These are phyloP conservation scores for Harpagifer antarcticus DNA, from an alignment of 2,797 vertebrate genomes.

Conservation along the genomic window DNA sequence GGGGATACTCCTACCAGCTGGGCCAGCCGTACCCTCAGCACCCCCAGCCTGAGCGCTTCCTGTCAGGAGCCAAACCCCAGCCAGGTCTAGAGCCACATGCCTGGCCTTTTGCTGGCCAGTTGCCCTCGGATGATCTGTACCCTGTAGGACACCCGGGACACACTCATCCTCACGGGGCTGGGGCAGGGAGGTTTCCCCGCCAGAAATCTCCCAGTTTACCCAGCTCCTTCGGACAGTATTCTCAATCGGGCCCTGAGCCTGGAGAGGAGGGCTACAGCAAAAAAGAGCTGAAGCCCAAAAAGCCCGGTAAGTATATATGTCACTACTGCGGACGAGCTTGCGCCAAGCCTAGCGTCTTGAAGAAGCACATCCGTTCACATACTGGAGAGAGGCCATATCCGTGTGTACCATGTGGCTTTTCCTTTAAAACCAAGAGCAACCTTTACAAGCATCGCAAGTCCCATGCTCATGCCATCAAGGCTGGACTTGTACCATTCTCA, in stretches of 20 bases:
- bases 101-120: slow-evolving; percentile 93
- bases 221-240: slow-evolving; percentile 92
- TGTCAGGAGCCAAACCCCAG: slow-evolving; percentile 92
- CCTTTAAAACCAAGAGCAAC: slow-evolving; percentile 99
- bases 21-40: slow-evolving; percentile 95
- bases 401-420: slow-evolving; percentile 97
- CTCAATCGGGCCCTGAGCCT: slow-evolving; percentile 91
- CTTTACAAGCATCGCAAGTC: slow-evolving; percentile 99
- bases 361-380: slow-evolving; percentile 98
- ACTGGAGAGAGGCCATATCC: slow-evolving; percentile 98
- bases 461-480: slow-evolving; percentile 98
- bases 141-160: slow-evolving; percentile 85
- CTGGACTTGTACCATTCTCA: slow-evolving; percentile 95
- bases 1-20: slow-evolving; percentile 91
- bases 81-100: slow-evolving; percentile 93
- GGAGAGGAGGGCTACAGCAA: slow-evolving; percentile 92
- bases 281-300: slow-evolving; percentile 98
- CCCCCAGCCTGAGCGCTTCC: slow-evolving; percentile 90
- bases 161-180: slow-evolving; percentile 86
- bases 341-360: slow-evolving; percentile 98
- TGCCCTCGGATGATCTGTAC: slow-evolving; percentile 95
- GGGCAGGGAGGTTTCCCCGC: slow-evolving; percentile 86
- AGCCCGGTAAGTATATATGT: slow-evolving; percentile 98
- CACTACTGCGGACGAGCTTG: slow-evolving; percentile 97
- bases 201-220: slow-evolving; percentile 95